Evolutionary conservation across 2,113 vertebrate genomes (phyloP), one percentile per base, ranked within the genome.

Genomic region (Ictalurus punctatus): DNA sequence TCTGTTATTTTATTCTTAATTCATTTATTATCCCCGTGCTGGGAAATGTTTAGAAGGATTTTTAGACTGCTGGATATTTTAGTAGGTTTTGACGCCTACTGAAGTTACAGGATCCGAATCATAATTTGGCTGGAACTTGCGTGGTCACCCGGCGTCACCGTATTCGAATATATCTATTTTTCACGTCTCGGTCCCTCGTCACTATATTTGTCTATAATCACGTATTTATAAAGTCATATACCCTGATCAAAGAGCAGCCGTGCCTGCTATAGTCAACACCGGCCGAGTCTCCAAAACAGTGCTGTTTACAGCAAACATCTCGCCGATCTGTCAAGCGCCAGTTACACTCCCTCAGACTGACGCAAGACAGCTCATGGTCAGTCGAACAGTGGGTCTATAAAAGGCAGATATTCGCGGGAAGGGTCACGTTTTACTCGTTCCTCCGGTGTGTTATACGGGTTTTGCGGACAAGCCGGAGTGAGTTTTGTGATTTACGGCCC

Each of bases 291-390:
- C 90, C 91, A 92, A 92, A 92, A 93, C 91, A 92, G 19, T 52
- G 4, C 52, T 89, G 92, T 91, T 92, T 91, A 91, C 90, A 91
- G 84, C 44, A 92, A 92, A 92, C 92, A 92, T 59, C 40, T 67
- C 78, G 63, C 30, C 23, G 67, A 83, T 88, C 67, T 67, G 71
- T 52, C 10, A 30, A 65, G 67, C 30, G 30, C 34, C 69, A 78
- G 37, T 86, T 40, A 85, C 81, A 90, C 88, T 76, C 25, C 71
- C 52, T 44, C 34, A 25, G 67, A 91, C 30, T 44, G 44, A 37
- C 30, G 44, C 30, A 80, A 56, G 19, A 23, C 25, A 2, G 21
- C 21, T 34, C 30, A 0, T 87, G 80, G 59, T 84, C 67, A 5
- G 44, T 5, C 8, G 48, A 40, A 40, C 37, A 82, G 48, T 85